A percentile compares a stretch with the other conserved stretches of the same genome.
These are phyloP conservation scores for Lycopodina hypogea DNA, from an alignment of 37 sponge, comb jelly and placozoan species.

Conservation along the genomic window DNA sequence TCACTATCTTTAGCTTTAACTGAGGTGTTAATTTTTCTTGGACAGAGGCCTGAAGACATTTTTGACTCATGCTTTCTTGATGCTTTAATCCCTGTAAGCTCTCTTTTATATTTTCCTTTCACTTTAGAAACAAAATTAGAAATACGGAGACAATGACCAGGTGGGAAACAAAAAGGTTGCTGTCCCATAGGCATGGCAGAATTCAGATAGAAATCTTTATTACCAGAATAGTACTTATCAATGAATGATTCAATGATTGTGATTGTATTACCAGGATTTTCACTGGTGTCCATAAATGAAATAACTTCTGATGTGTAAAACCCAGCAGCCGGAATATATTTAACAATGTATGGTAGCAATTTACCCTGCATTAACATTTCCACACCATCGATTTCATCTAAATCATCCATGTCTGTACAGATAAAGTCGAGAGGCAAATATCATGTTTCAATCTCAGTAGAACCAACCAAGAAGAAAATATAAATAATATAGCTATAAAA, in stretches of 20 bases:
- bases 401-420: too few relatives aligned
- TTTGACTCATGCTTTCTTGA: too few relatives aligned
- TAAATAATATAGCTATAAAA: too few relatives aligned
- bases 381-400: not conserved
- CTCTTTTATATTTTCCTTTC: not conserved
- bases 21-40: too few relatives aligned
- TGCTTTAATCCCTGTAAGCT: not conserved
- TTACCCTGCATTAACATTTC: slow-evolving; percentile 7
- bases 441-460: too few relatives aligned
- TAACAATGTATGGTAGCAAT: slow-evolving; percentile 19
- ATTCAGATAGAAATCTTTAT: not conserved
- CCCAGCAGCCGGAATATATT: slow-evolving; percentile 19
- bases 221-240: not conserved
- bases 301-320: slow-evolving; percentile 39
- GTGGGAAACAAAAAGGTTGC: slow-evolving; percentile 22
- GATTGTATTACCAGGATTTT: slow-evolving; percentile 28
- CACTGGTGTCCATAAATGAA: not conserved
- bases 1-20: not conserved
- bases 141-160: slow-evolving; percentile 25
- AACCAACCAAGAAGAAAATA: too few relatives aligned
- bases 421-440: too few relatives aligned
- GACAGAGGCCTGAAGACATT: too few relatives aligned
- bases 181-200: not conserved
- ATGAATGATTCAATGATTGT: slow-evolving; percentile 22
- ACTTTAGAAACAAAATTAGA: slow-evolving; percentile 9